Evolutionary conservation across 2,888 invertebrate species (phyloP).

Genomic region (Seira ritae): DNA sequence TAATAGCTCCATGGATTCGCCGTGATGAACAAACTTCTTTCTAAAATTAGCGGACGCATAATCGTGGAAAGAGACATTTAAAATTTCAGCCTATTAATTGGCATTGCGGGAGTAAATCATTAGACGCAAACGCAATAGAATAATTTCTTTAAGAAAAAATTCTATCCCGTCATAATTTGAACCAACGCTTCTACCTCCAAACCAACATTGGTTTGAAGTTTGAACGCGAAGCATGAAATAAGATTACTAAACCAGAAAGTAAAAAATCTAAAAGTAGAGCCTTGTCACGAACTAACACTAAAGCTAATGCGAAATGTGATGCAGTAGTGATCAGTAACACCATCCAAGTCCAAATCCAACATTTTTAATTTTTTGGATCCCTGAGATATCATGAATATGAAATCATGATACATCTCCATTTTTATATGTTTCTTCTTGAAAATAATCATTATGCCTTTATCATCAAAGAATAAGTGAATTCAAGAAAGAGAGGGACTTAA

Average conservation of each 20-base stretch:
- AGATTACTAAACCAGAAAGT: conserved; percentile 27
- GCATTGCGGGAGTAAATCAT: not conserved
- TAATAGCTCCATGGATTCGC: not conserved
- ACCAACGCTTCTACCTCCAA: not conserved
- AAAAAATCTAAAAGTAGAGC: conserved; percentile 10
- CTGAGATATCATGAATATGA: not conserved
- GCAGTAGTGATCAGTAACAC: not conserved
- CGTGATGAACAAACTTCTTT: not conserved
- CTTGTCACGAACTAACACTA: not conserved
- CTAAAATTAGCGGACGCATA: not conserved
- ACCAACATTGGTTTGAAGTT: too few relatives aligned
- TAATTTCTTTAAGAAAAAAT: conserved; percentile 3
- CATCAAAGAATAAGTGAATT: not conserved
- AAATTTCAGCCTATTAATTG: not conserved
- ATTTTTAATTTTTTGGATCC: not conserved
- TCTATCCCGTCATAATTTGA: not conserved
- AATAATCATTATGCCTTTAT: not conserved
- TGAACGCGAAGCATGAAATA: conserved; percentile 37
- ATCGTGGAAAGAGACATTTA: not conserved
- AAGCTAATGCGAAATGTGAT: not conserved
- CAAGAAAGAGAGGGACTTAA: not conserved
- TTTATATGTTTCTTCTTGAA: too few relatives aligned
- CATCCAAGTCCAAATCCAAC: not conserved
- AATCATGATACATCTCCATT: not conserved
- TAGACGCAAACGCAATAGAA: not conserved